Percentiles rank a stretch among this genome's conserved stretches.
Conservation (phyloP, 1,140 invertebrate species). For the Maconellicoccus hirsutus region DNA sequence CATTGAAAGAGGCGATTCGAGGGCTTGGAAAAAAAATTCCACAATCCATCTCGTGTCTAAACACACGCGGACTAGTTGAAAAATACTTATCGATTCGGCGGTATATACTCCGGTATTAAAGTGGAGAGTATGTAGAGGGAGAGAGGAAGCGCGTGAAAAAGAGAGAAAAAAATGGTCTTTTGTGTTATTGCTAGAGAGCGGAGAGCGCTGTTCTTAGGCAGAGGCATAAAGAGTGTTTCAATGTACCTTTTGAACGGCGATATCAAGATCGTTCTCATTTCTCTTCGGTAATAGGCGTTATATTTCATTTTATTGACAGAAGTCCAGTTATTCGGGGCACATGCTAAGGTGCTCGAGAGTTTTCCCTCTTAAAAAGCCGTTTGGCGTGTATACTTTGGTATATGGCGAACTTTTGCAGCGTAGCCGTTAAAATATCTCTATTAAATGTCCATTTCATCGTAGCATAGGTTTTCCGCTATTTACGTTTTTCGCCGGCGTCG, state of each 20-base stretch:
- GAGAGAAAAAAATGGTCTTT: neutral
- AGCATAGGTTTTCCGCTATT: neutral
- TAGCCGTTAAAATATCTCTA: neutral
- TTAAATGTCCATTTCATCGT: neutral
- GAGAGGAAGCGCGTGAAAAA: too few species aligned
- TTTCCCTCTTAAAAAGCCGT: neutral
- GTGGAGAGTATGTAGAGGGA: too few species aligned
- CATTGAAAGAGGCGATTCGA: too few species aligned
- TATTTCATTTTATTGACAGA: neutral
- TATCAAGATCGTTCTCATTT: constrained; percentile 9
- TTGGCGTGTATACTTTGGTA: neutral
- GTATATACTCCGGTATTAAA: too few species aligned
- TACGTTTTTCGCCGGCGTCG: neutral
- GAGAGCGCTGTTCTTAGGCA: neutral
- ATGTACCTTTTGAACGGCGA: constrained; percentile 6
- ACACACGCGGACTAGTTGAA: too few species aligned
- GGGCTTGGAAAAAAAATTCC: too few species aligned
- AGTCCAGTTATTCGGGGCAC: neutral
- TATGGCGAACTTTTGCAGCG: neutral
- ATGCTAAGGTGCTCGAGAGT: neutral
- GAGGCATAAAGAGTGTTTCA: neutral
- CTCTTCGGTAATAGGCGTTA: constrained; percentile 6
- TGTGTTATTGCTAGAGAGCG: neutral
- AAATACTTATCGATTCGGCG: too few species aligned
- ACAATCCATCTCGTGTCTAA: too few species aligned